Percentiles rank a stretch among this genome's conserved stretches.
Evolutionary conservation across 2,113 vertebrate species (phyloP).

Genomic region (Phasianus colchicus): DNA sequence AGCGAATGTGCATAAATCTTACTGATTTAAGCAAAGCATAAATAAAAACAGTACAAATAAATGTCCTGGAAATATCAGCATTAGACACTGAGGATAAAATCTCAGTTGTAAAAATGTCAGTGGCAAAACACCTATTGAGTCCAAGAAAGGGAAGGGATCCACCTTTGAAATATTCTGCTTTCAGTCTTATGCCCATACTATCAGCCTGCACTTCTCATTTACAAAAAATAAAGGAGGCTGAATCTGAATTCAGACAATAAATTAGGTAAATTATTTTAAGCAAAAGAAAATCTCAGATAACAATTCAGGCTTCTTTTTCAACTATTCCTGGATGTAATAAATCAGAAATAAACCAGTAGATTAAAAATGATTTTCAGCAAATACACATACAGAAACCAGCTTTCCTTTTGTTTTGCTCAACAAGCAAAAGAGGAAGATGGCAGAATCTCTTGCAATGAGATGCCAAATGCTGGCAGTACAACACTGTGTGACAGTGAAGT

Average conservation of each 20-base stretch:
- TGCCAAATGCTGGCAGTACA: neutral
- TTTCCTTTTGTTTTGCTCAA: neutral
- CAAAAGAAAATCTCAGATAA: neutral
- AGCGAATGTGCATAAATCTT: neutral
- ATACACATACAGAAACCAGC: neutral
- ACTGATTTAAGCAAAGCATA: neutral
- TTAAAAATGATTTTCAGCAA: neutral
- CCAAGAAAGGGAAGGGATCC: neutral
- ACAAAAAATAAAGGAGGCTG: neutral
- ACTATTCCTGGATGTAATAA: neutral
- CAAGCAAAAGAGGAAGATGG: neutral
- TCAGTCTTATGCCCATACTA: neutral
- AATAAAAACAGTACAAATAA: neutral
- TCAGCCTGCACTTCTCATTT: neutral
- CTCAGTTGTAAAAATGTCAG: neutral
- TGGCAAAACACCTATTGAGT: neutral
- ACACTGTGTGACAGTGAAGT: neutral
- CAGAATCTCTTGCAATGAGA: neutral
- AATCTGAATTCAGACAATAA: neutral
- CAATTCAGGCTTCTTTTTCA: neutral
- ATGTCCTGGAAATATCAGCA: neutral
- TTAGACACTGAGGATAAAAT: neutral
- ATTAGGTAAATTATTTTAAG: neutral
- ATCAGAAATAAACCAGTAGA: neutral
- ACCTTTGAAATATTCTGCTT: neutral